Base-by-base conservation (phyloP, 2,888 invertebrate genomes). In the Ferrisia virgata region DNA sequence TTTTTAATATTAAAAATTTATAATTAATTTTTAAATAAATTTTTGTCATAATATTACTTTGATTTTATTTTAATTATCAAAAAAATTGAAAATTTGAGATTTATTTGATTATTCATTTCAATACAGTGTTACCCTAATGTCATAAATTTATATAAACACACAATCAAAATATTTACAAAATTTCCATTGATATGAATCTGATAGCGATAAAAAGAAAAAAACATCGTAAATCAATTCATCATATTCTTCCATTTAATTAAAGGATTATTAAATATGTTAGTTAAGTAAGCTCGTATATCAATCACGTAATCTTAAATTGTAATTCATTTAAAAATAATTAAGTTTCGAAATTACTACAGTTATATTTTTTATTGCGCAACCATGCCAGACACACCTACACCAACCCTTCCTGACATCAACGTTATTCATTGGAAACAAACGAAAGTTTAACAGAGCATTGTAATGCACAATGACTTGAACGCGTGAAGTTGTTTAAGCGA, bases 181-280 rank as follows among this genome's bases (percentile, higher is more conserved):
- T 36, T 76, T 76, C 36, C 72, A 9, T 76, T 76, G 72, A 76
- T 76, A 36, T 76, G 33, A 64, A 28, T 64, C 64, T 64, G 64
- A 64, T 64, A 64, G 31, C 28, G 64, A 64, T 31, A 64, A 64
- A 64, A 58, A 64, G 11, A 15, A 25, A 8, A 9, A 43, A 82
- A 53, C 2, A 25, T 78, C 43, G 8, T 2, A 15, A 80, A 82
- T 69, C 28, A 69, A 39, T 9, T 40, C 9, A 25, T 79, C 22
- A 36, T 36, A 18, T 78, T 33, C 36, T 33, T 28, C 22, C 25
- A n/a, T n/a, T 6, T 69, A 25, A 69, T 22, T 33, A 81, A 47
- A 31, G 6, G 22, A 78, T 82, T 78, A 83, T 82, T 78, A 83
- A 31, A 69, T 53, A 85, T 79, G 1, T 79, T 82, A 40, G 13